A percentile compares a stretch with the other conserved stretches of the same genome.
phyloP scores from a whole-genome alignment of 2,888 invertebrate species.

The Helleia helle region DNA sequence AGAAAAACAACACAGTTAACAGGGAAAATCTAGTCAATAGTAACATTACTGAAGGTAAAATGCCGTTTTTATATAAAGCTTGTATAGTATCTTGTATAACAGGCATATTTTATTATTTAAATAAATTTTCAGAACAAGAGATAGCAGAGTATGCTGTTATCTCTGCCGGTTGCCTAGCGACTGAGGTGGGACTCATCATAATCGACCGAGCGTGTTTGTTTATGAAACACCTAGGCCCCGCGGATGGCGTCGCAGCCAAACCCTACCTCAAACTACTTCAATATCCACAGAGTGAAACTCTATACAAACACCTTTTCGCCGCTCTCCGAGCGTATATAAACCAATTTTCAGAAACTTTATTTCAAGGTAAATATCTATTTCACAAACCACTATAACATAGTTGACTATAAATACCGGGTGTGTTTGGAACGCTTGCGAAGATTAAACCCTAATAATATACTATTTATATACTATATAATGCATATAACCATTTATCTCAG shows the following conservation, averaged over 20 bases:
- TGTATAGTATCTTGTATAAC: too few species aligned
- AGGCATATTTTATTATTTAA: too few species aligned
- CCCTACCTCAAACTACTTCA: conserved; percentile 91
- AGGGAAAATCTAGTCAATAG: conserved; percentile 76
- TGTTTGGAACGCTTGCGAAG: too few species aligned
- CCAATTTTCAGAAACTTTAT: conserved; percentile 87
- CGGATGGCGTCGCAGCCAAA: conserved; percentile 87
- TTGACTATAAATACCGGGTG: too few species aligned
- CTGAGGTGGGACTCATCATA: conserved; percentile 90
- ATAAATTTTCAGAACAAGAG: conserved; percentile 64
- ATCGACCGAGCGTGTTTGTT: conserved; percentile 91
- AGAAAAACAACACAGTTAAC: conserved; percentile 73
- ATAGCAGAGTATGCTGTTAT: conserved; percentile 56
- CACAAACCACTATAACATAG: too few species aligned
- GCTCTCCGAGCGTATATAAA: conserved; percentile 93
- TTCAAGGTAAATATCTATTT: conserved; percentile 77
- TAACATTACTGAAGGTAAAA: conserved; percentile 35
- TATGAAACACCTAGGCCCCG: conserved; percentile 84
- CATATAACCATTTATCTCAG: too few species aligned
- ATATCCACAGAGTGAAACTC: conserved; percentile 90
- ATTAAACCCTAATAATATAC: too few species aligned
- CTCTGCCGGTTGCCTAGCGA: conserved; percentile 77
- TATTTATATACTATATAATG: too few species aligned
- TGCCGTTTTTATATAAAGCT: too few species aligned
- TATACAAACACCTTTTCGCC: conserved; percentile 94